These are phyloP conservation scores for Plecotus auritus DNA, from an alignment of 2,113 vertebrate species.

Conservation along the genomic window DNA sequence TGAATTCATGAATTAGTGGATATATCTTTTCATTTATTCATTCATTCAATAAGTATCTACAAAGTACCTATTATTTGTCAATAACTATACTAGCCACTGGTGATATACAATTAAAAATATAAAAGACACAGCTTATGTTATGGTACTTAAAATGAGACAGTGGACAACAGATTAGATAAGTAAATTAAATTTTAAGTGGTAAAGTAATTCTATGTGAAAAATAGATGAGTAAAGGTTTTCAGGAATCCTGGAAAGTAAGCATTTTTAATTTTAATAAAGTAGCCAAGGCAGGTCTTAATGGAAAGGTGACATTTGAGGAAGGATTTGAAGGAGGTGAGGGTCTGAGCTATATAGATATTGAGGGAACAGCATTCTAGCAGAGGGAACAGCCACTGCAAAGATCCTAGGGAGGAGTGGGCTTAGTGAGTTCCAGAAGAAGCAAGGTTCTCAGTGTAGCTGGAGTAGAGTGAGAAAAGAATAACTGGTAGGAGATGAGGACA, in stretches of 20 bases:
- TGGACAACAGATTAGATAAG: background rate
- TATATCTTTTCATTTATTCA: background rate
- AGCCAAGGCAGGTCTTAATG: background rate
- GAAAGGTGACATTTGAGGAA: background rate
- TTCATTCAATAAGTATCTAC: background rate
- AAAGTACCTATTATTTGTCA: background rate
- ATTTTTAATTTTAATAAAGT: background rate
- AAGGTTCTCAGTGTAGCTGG: background rate
- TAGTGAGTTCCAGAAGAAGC: background rate
- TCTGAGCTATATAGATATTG: background rate
- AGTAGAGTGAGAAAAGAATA: background rate
- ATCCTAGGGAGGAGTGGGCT: background rate
- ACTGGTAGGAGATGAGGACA: background rate
- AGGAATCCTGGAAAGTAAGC: background rate
- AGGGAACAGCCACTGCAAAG: background rate
- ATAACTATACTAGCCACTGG: background rate
- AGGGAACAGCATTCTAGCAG: background rate
- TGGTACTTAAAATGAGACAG: background rate
- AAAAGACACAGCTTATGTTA: background rate
- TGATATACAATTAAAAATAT: background rate
- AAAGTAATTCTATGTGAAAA: background rate
- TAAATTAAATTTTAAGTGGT: background rate
- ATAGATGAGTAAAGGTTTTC: background rate
- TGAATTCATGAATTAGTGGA: background rate
- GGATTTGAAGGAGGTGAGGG: background rate